These are phyloP conservation scores for Mesochorus sp. DNA, from an alignment of 2,888 invertebrate species.

Conservation along the genomic window DNA sequence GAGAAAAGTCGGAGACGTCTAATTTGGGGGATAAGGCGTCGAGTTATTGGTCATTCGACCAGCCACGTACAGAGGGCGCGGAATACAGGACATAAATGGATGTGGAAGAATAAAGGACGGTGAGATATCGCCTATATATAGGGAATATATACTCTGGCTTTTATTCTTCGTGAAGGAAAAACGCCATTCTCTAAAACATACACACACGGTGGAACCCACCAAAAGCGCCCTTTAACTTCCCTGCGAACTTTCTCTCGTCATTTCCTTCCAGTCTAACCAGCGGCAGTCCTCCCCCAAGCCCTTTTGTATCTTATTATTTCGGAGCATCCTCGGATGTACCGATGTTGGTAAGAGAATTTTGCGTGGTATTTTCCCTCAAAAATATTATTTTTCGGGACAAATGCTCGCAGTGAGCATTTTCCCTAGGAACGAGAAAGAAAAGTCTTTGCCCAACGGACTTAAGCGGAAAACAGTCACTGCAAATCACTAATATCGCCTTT, in stretches of 20 bases:
- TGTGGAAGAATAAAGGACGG: constrained; percentile 62
- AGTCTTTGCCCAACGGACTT: no score
- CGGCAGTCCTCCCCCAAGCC: not conserved
- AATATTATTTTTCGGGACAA: not conserved
- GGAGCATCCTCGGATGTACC: not conserved
- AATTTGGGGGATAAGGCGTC: constrained; percentile 74
- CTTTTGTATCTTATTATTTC: not conserved
- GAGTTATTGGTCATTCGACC: constrained; percentile 74
- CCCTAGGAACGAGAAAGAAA: no score
- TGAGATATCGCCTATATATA: constrained; percentile 54
- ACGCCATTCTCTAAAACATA: not conserved
- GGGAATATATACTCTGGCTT: constrained; percentile 26
- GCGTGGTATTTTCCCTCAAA: not conserved
- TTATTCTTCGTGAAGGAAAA: not conserved
- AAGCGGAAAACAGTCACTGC: not conserved
- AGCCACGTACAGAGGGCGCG: constrained; percentile 49
- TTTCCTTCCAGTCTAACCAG: constrained; percentile 21
- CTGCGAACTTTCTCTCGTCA: constrained; percentile 4
- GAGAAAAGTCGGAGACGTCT: constrained; percentile 65
- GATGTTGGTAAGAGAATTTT: not conserved
- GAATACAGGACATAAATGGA: constrained; percentile 69
- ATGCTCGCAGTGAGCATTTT: not conserved
- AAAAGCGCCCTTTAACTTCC: constrained; percentile 6
- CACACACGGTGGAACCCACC: not conserved
- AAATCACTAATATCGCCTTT: not conserved